Conservation (phyloP, 2,797 vertebrate genomes). For the Acipenser oxyrinchus region DNA sequence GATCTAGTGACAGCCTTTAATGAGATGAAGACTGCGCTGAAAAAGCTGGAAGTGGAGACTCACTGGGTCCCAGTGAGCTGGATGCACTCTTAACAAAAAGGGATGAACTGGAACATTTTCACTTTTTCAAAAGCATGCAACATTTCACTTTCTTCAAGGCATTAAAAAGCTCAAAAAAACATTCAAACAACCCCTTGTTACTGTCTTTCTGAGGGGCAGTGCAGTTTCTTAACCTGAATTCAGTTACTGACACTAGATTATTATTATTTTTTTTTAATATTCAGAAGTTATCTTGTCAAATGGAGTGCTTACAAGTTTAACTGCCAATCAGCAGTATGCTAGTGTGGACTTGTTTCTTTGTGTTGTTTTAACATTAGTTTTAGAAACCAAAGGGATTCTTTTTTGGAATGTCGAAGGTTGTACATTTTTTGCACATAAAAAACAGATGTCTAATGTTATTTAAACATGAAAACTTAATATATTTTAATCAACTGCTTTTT, state of each 20-base stretch:
- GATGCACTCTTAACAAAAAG: conserved; percentile 76
- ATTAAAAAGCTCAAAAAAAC: not conserved
- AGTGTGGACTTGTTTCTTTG: conserved; percentile 22
- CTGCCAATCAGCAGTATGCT: conserved; percentile 31
- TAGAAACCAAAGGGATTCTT: conserved; percentile 49
- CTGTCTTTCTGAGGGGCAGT: conserved; percentile 3
- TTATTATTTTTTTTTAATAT: not conserved
- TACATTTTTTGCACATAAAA: conserved; percentile 29
- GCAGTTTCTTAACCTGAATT: not conserved
- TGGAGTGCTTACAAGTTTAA: not conserved
- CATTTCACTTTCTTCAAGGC: not conserved
- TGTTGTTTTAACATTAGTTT: conserved; percentile 41
- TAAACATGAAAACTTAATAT: conserved; percentile 57
- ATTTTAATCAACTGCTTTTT: conserved; percentile 46
- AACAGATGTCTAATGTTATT: conserved; percentile 42
- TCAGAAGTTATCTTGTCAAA: not conserved
- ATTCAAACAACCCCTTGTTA: not conserved
- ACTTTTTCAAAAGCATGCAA: not conserved
- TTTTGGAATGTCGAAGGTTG: conserved; percentile 18
- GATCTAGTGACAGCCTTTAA: conserved; percentile 74
- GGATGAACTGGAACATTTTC: not conserved
- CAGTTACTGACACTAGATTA: not conserved
- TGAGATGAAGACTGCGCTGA: conserved; percentile 74
- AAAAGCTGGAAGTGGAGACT: conserved; percentile 75
- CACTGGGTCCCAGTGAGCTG: conserved; percentile 93